Base-by-base conservation (phyloP, 2,888 invertebrate genomes). In the Watsonalla binaria region DNA sequence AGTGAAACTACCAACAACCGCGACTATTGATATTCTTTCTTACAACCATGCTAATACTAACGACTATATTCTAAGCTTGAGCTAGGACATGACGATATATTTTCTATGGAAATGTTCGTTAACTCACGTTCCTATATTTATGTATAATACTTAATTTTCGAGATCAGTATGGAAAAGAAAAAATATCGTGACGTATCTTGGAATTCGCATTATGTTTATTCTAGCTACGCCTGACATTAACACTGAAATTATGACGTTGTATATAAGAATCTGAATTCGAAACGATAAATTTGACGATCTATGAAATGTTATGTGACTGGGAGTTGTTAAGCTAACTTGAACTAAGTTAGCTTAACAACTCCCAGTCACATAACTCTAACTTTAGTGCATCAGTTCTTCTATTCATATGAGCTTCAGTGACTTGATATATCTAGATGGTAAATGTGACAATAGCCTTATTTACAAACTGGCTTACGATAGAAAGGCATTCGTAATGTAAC, bases 401-500 rank as follows among this genome's bases (percentile, higher is more conserved):
- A 58, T 51, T 55, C 50, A 33, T 58, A 56, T 54, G 57, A 60
- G 56, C 56, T 52, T 54, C 45, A 60, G 58, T 58, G 55, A 53
- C 53, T 69, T 63, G 66, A 70, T 69, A 67, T 68, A 42, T 42
- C 11, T 65, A 62, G 65, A 68, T 67, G 65, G 63, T 66, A 54
- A 51, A 61, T 71, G 67, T 67, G 70, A 70, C 70, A 74, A 71
- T 74, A 75, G 59, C 59, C 63, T 68, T 74, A 75, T 80, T 80
- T 80, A 79, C 72, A 67, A 67, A 73, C 70, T 73, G 65, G 65
- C 58, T 68, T 59, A 72, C 70, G 71, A 74, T 74, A 74, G 78
- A 70, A 76, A 72, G 63, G 66, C 65, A 70, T 74, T 72, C 66
- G 66, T 75, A 75, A 74, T 76, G 74, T 74, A 73, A 70, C 68